These are phyloP conservation scores for Drosophila pseudotakahashii DNA, from an alignment of 2,888 invertebrate genomes.

Conservation along the genomic window DNA sequence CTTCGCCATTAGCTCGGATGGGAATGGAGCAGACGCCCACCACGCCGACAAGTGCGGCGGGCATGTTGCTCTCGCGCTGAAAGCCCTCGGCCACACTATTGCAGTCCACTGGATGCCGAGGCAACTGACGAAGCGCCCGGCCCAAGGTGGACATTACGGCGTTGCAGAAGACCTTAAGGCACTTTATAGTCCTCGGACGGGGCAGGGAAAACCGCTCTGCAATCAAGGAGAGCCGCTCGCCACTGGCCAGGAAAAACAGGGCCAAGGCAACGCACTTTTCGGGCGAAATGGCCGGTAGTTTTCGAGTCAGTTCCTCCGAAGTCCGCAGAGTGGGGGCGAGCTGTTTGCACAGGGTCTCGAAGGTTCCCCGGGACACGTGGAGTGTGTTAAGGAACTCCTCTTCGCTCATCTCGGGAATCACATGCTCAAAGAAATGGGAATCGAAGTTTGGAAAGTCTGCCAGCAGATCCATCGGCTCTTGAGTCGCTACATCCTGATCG, in stretches of 20 bases:
- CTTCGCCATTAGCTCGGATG: constrained; percentile 46
- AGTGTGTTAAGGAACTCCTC: constrained; percentile 78
- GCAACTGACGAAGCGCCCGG: constrained; percentile 68
- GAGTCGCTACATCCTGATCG: background rate
- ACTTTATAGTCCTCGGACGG: constrained; percentile 73
- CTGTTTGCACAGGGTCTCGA: constrained; percentile 72
- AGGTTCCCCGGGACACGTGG: constrained; percentile 77
- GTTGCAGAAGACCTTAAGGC: constrained; percentile 79
- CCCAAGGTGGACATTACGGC: constrained; percentile 73
- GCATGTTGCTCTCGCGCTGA: constrained; percentile 77
- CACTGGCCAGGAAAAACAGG: constrained; percentile 79
- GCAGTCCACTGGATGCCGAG: constrained; percentile 67
- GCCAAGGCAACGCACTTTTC: constrained; percentile 81
- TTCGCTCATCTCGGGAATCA: constrained; percentile 58
- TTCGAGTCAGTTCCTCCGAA: constrained; percentile 31
- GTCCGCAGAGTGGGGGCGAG: constrained; percentile 53
- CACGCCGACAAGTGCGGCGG: constrained; percentile 78
- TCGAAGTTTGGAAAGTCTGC: constrained; percentile 6
- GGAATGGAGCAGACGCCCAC: constrained; percentile 79
- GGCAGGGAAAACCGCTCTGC: constrained; percentile 77
- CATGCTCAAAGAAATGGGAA: constrained; percentile 51
- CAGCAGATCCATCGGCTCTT: background rate
- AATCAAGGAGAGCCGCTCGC: constrained; percentile 76
- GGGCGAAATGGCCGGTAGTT: constrained; percentile 50
- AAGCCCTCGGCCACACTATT: constrained; percentile 74